Evolutionary conservation across 2,797 vertebrate genomes (phyloP).

Genomic region (Bovichtus variegatus): DNA sequence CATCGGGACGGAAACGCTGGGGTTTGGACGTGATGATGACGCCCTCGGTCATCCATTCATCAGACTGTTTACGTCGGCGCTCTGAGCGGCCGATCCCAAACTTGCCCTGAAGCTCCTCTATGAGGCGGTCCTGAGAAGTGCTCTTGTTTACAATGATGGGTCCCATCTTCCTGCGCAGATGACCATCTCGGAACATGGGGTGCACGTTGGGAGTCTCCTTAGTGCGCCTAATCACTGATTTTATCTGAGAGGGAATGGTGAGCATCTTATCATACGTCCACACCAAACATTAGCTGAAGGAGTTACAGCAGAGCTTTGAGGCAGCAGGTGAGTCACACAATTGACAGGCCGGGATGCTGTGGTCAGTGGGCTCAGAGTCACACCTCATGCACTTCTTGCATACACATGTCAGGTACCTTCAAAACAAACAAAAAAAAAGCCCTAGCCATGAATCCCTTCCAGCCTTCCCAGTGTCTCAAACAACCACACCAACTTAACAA

Average conservation of each 20-base stretch:
- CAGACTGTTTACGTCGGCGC: conserved; percentile 83
- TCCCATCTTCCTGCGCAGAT: conserved; percentile 90
- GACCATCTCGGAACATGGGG: conserved; percentile 93
- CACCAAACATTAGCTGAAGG: conserved; percentile 13
- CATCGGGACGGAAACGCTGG: conserved; percentile 81
- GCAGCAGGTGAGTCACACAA: conserved; percentile 40
- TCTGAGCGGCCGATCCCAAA: conserved; percentile 89
- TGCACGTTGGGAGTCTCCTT: conserved; percentile 93
- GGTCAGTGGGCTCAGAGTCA: conserved; percentile 64
- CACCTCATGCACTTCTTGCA: conserved; percentile 46
- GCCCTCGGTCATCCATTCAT: conserved; percentile 94
- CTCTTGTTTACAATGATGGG: conserved; percentile 93
- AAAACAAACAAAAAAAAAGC: not conserved
- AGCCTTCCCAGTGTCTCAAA: not conserved
- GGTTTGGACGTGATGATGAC: conserved; percentile 90
- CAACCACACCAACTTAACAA: conserved; percentile 20
- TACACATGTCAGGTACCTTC: conserved; percentile 35
- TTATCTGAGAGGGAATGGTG: conserved; percentile 86
- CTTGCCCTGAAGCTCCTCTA: conserved; percentile 94
- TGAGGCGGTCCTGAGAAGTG: conserved; percentile 92
- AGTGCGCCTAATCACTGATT: conserved; percentile 95
- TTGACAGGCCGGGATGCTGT: conserved; percentile 35
- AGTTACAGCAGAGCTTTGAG: conserved; percentile 26
- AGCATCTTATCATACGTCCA: conserved; percentile 48
- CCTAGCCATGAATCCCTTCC: not conserved